Base-by-base conservation (phyloP, 92 coral and sea anemone species). In the Chrysogorgia sp. region DNA sequence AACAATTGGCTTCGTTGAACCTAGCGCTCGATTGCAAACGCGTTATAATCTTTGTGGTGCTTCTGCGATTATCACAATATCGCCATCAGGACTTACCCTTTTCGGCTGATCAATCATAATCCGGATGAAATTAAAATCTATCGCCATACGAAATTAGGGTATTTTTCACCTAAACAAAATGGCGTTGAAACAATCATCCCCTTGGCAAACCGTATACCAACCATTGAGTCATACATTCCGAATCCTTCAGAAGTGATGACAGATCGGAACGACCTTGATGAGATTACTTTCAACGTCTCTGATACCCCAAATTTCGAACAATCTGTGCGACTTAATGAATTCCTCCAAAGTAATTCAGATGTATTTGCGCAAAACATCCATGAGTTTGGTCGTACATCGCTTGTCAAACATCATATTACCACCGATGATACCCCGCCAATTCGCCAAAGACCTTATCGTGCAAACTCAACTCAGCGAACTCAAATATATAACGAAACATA, bases 361-460 rank as follows among this genome's bases (percentile, higher is more conserved):
- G 4, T 57, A 3, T 57, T 57, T 15, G 17, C 63, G 7, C 63
- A 57, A 23, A 31, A 31, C 17, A 8, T 31, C 32, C 30, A 23
- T 29, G 63, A 57, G 3, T 29, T 57, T 6, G 63, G 63, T 57
- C 63, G 63, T 10, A 57, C 63, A 7, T 57, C 63, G 7, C 3
- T 57, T 23, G 63, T 57, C 32, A 30, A 57, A 57, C 63, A 57
- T 15, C 29, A 3, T 29, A 57, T 57, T 15, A 57, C 63, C 21
- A 86, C 90, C 5, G 86, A 83, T 29, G 82, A 68, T n/a, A 63
- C 74, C 43, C 55, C 82, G 3, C 90, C 90, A 0, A 81, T 90
- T 7, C 57, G 67, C 33, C 86, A 81, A 22, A 50, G 88, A 3
- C 88, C 90, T 8, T 89, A 82, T 65, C 82, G 87, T 30, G 84